phyloP scores from a whole-genome alignment of 1,140 invertebrate species.

The Agraylea sexmaculata region DNA sequence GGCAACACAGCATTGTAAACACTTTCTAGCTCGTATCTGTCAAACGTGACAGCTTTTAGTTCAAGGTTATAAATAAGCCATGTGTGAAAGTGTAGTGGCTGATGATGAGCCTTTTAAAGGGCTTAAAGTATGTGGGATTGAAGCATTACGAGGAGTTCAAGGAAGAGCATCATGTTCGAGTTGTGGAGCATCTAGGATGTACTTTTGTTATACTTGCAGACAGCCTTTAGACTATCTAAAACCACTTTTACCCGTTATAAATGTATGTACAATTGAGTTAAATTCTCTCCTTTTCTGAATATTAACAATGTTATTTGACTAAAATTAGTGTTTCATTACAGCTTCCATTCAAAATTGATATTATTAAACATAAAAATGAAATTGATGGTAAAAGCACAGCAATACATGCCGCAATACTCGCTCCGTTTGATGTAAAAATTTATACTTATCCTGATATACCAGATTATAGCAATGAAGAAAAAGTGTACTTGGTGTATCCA shows the following conservation, averaged over 20 bases:
- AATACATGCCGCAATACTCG: slow-evolving; percentile 80
- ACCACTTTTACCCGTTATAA: slow-evolving; percentile 51
- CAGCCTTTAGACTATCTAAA: slow-evolving; percentile 50
- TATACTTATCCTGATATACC: slow-evolving; percentile 87
- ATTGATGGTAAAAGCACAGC: slow-evolving; percentile 94
- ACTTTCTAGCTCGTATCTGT: too few species aligned
- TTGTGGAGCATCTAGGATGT: slow-evolving; percentile 75
- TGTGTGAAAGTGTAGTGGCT: too few species aligned
- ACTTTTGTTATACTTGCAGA: slow-evolving; percentile 77
- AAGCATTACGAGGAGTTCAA: slow-evolving; percentile 50
- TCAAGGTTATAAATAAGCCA: too few species aligned
- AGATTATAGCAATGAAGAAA: slow-evolving; percentile 52
- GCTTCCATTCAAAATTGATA: slow-evolving; percentile 85
- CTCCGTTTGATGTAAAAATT: slow-evolving; percentile 70
- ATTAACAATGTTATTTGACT: neutral
- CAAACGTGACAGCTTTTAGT: too few species aligned
- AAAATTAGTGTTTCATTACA: slow-evolving; percentile 37
- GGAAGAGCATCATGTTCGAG: slow-evolving; percentile 52
- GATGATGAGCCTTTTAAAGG: slow-evolving; percentile 50
- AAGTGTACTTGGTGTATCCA: slow-evolving; percentile 71
- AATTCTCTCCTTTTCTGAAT: neutral
- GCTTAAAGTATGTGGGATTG: slow-evolving; percentile 51
- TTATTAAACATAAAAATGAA: slow-evolving; percentile 89
- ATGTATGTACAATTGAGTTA: slow-evolving; percentile 37
- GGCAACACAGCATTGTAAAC: too few species aligned